These are phyloP conservation scores for Hyphantria cunea DNA, from an alignment of 1,140 invertebrate genomes.

Conservation along the genomic window DNA sequence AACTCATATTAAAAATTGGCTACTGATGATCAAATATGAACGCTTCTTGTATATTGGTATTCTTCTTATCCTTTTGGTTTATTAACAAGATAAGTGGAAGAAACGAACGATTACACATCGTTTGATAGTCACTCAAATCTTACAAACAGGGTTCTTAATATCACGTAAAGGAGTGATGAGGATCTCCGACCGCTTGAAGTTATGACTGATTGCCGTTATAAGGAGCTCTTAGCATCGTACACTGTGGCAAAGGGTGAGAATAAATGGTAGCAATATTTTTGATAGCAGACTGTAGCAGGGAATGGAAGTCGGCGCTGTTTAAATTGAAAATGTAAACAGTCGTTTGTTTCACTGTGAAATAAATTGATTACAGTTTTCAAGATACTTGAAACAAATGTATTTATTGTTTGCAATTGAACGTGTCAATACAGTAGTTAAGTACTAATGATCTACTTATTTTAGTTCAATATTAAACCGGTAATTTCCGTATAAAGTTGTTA, in stretches of 20 bases:
- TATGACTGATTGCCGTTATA: constrained; percentile 13
- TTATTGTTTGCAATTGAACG: no score
- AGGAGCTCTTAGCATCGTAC: neutral
- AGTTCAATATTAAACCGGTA: no score
- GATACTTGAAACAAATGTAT: neutral
- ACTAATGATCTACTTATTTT: no score
- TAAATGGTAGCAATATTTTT: constrained; percentile 2
- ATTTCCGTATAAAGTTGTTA: no score
- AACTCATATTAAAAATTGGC: no score
- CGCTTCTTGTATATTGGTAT: no score
- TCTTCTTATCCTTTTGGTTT: no score
- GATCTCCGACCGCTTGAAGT: constrained; percentile 10
- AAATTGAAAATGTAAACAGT: neutral
- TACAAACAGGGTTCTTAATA: constrained; percentile 8
- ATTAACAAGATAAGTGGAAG: no score
- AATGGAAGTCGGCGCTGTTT: neutral
- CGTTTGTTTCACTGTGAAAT: neutral
- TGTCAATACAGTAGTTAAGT: no score
- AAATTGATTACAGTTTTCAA: no score
- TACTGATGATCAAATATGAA: no score
- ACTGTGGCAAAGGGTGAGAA: constrained; percentile 1
- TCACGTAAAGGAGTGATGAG: constrained; percentile 12
- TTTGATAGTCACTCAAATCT: constrained; percentile 8
- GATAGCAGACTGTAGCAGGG: neutral
- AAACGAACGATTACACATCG: no score